phyloP scores from a whole-genome alignment of 2,888 invertebrate genomes.

The Leucophenga maculata region DNA sequence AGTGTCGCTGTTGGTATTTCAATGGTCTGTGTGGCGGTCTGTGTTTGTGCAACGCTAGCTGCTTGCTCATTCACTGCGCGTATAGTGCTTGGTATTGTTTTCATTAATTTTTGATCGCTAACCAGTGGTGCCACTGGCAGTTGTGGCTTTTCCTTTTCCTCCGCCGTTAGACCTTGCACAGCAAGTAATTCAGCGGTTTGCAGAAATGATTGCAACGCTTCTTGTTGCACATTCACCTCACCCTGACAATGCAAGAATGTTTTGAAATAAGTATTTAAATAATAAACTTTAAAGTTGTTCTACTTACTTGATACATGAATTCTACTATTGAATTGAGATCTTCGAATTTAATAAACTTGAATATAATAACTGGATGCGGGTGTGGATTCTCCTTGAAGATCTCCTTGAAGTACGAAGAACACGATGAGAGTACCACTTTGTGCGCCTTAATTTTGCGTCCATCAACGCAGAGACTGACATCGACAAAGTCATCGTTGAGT shows the following conservation, averaged over 20 bases:
- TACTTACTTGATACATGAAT: constrained; percentile 81
- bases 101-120: constrained; percentile 69
- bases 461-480: constrained; percentile 89
- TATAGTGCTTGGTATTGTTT: constrained; percentile 71
- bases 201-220: constrained; percentile 83
- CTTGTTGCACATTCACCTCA: constrained; percentile 86
- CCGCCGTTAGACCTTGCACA: constrained; percentile 82
- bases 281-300: no score
- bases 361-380: constrained; percentile 86
- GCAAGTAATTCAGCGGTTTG: constrained; percentile 84
- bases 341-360: constrained; percentile 84
- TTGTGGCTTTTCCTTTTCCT: constrained; percentile 71
- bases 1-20: constrained; percentile 67
- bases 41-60: constrained; percentile 54
- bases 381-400: constrained; percentile 84
- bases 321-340: constrained; percentile 85
- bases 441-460: constrained; percentile 88
- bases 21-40: constrained; percentile 64
- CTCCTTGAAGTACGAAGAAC: constrained; percentile 85
- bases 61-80: constrained; percentile 64
- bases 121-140: constrained; percentile 60
- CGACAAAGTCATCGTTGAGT: constrained; percentile 81
- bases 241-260: constrained; percentile 72
- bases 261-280: neutral
- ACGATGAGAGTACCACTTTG: constrained; percentile 87